These are phyloP conservation scores for Pollenia griseotomentosa DNA, from an alignment of 2,888 invertebrate species.

Conservation along the genomic window DNA sequence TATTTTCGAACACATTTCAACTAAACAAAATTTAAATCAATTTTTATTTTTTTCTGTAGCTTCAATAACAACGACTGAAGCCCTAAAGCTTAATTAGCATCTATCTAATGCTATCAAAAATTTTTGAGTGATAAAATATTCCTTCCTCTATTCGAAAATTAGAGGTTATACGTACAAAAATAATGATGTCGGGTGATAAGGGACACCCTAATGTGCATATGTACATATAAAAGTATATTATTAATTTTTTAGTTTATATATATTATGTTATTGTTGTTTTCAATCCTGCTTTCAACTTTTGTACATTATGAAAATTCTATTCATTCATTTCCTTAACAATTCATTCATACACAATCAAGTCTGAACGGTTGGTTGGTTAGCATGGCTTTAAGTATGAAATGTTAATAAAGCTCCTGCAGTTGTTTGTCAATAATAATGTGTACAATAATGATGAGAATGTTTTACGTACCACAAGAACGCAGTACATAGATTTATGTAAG, in stretches of 20 bases:
- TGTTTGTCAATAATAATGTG: conserved; percentile 67
- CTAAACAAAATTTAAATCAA: too few species aligned
- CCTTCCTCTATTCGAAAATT: too few species aligned
- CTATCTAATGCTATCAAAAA: too few species aligned
- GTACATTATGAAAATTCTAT: conserved; percentile 37
- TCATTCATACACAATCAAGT: conserved; percentile 58
- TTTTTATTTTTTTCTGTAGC: too few species aligned
- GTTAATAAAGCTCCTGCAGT: conserved; percentile 59
- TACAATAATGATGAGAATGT: conserved; percentile 62
- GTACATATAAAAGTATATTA: background rate
- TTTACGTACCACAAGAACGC: background rate
- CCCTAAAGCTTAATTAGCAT: too few species aligned
- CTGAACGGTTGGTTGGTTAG: background rate
- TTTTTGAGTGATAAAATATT: too few species aligned
- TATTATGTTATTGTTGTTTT: conserved; percentile 10
- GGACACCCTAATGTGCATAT: too few species aligned
- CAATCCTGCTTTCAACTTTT: background rate
- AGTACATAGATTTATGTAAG: background rate
- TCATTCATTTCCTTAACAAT: conserved; percentile 54
- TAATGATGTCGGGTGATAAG: too few species aligned
- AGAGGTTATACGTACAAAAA: too few species aligned
- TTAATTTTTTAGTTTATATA: background rate
- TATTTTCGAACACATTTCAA: too few species aligned
- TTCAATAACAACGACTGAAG: too few species aligned
- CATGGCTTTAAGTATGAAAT: conserved; percentile 48